Conservation (phyloP, 1,140 invertebrate species). For the Lepidurus arcticus region DNA sequence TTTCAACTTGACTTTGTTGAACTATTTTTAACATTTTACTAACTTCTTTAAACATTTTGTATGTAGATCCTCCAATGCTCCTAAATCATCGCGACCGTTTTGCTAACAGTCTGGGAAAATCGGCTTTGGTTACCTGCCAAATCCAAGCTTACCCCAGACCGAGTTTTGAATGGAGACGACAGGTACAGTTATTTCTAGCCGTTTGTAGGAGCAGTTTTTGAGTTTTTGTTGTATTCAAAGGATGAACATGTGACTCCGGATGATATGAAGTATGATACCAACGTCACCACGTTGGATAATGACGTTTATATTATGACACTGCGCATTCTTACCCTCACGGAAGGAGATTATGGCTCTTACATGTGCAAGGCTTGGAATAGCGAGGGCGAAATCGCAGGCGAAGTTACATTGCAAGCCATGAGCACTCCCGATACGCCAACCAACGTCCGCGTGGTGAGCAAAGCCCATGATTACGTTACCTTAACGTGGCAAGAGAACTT, state of each 20-base stretch:
- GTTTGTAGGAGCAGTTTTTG: background rate
- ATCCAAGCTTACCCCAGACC: slow-evolving; percentile 87
- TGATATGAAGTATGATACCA: slow-evolving; percentile 62
- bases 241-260: background rate
- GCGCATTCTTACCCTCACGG: slow-evolving; percentile 65
- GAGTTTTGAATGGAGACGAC: slow-evolving; percentile 84
- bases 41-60: slow-evolving; percentile 32
- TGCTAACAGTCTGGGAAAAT: background rate
- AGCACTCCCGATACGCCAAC: slow-evolving; percentile 30
- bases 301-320: slow-evolving; percentile 77
- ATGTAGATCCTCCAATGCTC: background rate
- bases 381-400: slow-evolving; percentile 32
- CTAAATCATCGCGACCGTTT: background rate
- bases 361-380: slow-evolving; percentile 72
- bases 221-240: background rate
- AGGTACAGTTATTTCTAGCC: slow-evolving; percentile 50
- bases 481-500: slow-evolving; percentile 80
- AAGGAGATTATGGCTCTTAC: slow-evolving; percentile 82
- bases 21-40: slow-evolving; percentile 30
- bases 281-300: slow-evolving; percentile 63
- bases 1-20: background rate
- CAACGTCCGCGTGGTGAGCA: slow-evolving; percentile 46
- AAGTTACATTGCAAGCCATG: slow-evolving; percentile 29
- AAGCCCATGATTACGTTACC: slow-evolving; percentile 68
- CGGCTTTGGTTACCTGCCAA: slow-evolving; percentile 73